These are phyloP conservation scores for Lampris incognitus DNA, from an alignment of 2,113 vertebrate species.

Conservation along the genomic window DNA sequence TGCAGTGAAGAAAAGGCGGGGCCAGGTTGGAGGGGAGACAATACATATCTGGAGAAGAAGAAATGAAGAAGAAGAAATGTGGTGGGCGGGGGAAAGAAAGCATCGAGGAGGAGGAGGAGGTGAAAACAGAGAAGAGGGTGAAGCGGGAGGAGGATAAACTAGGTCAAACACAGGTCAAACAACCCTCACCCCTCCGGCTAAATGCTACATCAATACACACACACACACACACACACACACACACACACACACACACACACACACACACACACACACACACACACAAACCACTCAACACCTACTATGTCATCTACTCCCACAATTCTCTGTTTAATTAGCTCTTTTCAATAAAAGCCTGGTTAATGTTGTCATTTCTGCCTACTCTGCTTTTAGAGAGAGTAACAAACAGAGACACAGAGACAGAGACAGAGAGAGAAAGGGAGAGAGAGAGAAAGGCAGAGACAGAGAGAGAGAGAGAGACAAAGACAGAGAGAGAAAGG, in stretches of 20 bases:
- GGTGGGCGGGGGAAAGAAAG: conserved; percentile 2
- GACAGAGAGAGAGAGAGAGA: too few species aligned
- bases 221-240: conserved; percentile 44
- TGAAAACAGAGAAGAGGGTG: neutral
- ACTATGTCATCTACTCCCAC: conserved; percentile 84
- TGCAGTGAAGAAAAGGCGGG: too few species aligned
- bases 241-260: conserved; percentile 77
- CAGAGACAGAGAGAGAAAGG: neutral
- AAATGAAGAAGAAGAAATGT: neutral
- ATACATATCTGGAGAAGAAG: neutral
- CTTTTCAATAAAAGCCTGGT: conserved; percentile 86
- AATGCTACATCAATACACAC: conserved; percentile 8
- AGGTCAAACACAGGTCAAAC: conserved; percentile 84
- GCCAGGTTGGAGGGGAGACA: too few species aligned
- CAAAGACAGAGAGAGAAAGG: too few species aligned
- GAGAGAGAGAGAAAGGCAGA: too few species aligned
- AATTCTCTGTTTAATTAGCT: conserved; percentile 87
- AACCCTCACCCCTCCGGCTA: conserved; percentile 73
- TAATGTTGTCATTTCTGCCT: conserved; percentile 76
- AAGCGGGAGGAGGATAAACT: conserved; percentile 7
- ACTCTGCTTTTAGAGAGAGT: neutral
- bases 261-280: conserved; percentile 74
- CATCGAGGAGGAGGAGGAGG: neutral
- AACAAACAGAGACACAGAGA: too few species aligned
- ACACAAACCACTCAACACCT: conserved; percentile 79